These are phyloP conservation scores for Protodeltote pygarga DNA, from an alignment of 2,888 invertebrate genomes.

Conservation along the genomic window DNA sequence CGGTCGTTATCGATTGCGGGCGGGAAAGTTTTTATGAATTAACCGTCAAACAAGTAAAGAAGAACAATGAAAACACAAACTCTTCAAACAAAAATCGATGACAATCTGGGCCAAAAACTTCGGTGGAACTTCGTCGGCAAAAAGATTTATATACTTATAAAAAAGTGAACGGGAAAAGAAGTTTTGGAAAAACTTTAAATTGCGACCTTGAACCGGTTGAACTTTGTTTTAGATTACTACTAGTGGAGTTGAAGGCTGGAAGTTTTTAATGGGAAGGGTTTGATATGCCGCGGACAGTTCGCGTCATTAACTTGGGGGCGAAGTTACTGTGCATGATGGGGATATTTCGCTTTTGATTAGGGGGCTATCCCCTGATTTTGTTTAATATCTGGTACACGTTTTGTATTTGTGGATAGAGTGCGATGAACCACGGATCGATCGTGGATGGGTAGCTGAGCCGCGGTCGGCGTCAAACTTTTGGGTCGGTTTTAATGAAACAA, in stretches of 20 bases:
- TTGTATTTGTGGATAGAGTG: slow-evolving; percentile 64
- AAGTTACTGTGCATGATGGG: slow-evolving; percentile 59
- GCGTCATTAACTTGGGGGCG: slow-evolving; percentile 66
- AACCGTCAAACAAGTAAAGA: slow-evolving; percentile 87
- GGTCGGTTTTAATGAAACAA: slow-evolving; percentile 82
- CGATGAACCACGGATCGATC: slow-evolving; percentile 78
- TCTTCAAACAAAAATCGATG: slow-evolving; percentile 88
- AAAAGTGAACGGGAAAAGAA: slow-evolving; percentile 85
- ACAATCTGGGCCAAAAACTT: slow-evolving; percentile 88
- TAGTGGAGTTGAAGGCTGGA: slow-evolving; percentile 78
- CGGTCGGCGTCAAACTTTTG: slow-evolving; percentile 76
- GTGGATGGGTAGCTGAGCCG: slow-evolving; percentile 65
- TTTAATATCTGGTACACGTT: slow-evolving; percentile 64
- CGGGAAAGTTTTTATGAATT: slow-evolving; percentile 87
- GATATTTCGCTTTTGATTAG: slow-evolving; percentile 65
- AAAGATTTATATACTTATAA: slow-evolving; percentile 87
- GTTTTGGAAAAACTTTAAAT: slow-evolving; percentile 88
- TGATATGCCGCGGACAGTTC: slow-evolving; percentile 66
- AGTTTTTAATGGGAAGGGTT: slow-evolving; percentile 80
- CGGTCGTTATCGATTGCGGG: slow-evolving; percentile 80
- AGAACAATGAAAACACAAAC: slow-evolving; percentile 87
- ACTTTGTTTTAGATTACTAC: slow-evolving; percentile 86
- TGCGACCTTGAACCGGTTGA: slow-evolving; percentile 86
- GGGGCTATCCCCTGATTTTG: slow-evolving; percentile 56
- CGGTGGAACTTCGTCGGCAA: slow-evolving; percentile 82